Conservation (phyloP, 2,888 invertebrate species). For the Meandrusa payeni region DNA sequence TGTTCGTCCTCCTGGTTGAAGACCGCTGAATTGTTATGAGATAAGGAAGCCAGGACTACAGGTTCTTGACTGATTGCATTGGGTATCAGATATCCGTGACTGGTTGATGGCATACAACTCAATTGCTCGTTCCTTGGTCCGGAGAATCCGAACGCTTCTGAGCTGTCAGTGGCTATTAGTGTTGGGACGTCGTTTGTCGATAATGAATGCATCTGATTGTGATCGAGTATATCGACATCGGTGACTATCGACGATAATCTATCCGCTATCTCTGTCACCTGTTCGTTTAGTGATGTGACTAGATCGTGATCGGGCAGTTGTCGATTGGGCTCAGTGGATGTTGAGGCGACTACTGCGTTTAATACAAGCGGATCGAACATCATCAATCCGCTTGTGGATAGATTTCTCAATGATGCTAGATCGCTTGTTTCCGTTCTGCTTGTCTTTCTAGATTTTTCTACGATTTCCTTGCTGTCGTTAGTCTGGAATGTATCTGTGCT, state of each 20-base stretch:
- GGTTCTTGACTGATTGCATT: constrained; percentile 82
- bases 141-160: constrained; percentile 45
- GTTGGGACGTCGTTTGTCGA: constrained; percentile 70
- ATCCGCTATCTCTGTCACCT: constrained; percentile 74
- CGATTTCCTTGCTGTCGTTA: constrained; percentile 41
- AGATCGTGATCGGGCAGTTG: constrained; percentile 68
- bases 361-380: constrained; percentile 75
- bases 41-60: constrained; percentile 74
- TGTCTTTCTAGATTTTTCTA: constrained; percentile 51
- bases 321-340: constrained; percentile 49
- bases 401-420: constrained; percentile 61
- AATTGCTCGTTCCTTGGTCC: constrained; percentile 64
- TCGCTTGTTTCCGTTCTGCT: constrained; percentile 61
- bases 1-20: constrained; percentile 65
- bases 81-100: constrained; percentile 83
- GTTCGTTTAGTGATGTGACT: constrained; percentile 73
- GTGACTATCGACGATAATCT: constrained; percentile 65
- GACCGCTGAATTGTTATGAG: constrained; percentile 70
- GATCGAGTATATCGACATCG: constrained; percentile 59
- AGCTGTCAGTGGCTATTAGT: constrained; percentile 52
- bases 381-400: constrained; percentile 72
- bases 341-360: constrained; percentile 57
- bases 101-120: constrained; percentile 81
- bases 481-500: constrained; percentile 62
- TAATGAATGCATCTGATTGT: constrained; percentile 62